Evolutionary conservation across 2,113 vertebrate genomes (phyloP), one percentile per base, ranked within the genome.

Genomic region (Vidua macroura): DNA sequence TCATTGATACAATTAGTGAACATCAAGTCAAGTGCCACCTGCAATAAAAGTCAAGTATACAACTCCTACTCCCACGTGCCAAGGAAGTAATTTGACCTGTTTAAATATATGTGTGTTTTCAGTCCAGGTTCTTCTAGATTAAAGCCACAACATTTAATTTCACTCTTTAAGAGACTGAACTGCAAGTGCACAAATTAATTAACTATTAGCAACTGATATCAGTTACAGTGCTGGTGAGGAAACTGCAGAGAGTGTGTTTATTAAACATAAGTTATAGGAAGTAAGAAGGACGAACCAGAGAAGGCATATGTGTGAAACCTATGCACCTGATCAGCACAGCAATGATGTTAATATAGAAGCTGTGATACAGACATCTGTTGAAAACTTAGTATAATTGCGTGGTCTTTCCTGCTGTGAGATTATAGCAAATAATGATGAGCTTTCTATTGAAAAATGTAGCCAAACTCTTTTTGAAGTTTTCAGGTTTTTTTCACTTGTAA

Each of bases 151-250:
- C 94, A 97, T 93, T 92, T 70, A 96, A 94, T 97, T 97, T 97
- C 31, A 63, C 69, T 97, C 74, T 88, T 95, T 83, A 63, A 69
- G 96, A 95, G 86, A 93, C 67, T 58, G 83, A 95, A 90, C 60
- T 87, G 73, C 79, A 94, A 97, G 73, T 80, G 81, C 35, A 88
- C 59, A 92, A 80, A 96, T 94, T 96, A 98, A 98, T 97, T 96
- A 97, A 94, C 91, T 77, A 58, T 96, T 91, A 96, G 62, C 70
- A 85, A 53, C 33, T 87, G 90, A 95, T 94, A 37, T 60, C 91
- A 46, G 31, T 84, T 94, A 59, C 1, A 67, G 22, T 33, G 82
- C 78, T 92, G 69, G 86, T 93, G 84, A 88, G 73, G 67, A 87
- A 83, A 86, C 72, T 83, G 80, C 41, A 56, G 51, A 94, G 92